Evolutionary conservation across 2,888 invertebrate species (phyloP).

Genomic region (Cantharis lateralis): DNA sequence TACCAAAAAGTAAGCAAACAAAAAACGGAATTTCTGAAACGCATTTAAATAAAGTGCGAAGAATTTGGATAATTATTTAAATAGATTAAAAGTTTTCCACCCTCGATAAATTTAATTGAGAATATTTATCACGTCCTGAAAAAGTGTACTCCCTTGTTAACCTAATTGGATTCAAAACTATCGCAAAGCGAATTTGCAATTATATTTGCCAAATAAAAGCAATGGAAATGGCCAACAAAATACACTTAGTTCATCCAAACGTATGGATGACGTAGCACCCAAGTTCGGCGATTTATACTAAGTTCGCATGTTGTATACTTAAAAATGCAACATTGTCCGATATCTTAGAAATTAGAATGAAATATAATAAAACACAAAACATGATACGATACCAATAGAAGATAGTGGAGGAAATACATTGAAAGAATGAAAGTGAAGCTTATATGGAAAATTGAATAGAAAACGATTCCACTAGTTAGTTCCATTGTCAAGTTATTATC

Average conservation of each 20-base stretch:
- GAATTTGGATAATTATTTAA: slow-evolving; percentile 22
- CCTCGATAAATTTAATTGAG: slow-evolving; percentile 20
- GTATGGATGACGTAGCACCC: no score
- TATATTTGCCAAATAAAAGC: background rate
- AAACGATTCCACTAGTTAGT: background rate
- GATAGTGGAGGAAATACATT: no score
- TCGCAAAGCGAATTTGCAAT: background rate
- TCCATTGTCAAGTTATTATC: background rate
- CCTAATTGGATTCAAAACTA: background rate
- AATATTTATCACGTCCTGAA: slow-evolving; percentile 22
- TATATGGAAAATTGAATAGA: background rate
- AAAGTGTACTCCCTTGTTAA: background rate
- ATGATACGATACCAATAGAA: no score
- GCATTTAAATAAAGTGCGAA: slow-evolving; percentile 20
- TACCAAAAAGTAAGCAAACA: slow-evolving; percentile 4
- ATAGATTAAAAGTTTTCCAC: slow-evolving; percentile 8
- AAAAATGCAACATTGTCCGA: background rate
- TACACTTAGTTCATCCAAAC: no score
- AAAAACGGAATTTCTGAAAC: slow-evolving; percentile 15
- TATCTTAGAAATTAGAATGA: background rate
- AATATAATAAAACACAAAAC: no score
- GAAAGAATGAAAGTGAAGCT: background rate
- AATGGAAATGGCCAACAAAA: background rate
- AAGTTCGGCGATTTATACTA: no score
- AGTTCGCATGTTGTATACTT: no score